These are phyloP conservation scores for Oryzias javanicus DNA, from an alignment of 2,113 vertebrate genomes.

Conservation along the genomic window DNA sequence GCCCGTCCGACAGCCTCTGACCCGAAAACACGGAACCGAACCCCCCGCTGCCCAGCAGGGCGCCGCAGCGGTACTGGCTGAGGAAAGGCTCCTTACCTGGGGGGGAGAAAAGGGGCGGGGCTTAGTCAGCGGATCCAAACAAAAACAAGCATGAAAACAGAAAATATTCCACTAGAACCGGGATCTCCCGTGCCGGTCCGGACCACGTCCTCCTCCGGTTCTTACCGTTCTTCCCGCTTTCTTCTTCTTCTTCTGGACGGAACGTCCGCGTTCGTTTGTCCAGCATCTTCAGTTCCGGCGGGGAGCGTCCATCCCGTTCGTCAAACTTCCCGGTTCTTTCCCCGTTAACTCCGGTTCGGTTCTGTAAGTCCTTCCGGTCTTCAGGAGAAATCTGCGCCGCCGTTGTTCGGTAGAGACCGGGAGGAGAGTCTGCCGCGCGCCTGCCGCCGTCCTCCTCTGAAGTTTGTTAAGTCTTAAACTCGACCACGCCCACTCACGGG, in stretches of 20 bases:
- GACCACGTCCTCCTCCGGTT: not conserved
- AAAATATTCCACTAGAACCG: too few relatives aligned
- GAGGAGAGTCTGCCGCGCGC: too few relatives aligned
- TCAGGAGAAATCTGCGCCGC: too few relatives aligned
- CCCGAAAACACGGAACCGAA: conserved; percentile 58
- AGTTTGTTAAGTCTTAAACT: not conserved
- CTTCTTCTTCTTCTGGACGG: conserved; percentile 37
- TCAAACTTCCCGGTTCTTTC: not conserved
- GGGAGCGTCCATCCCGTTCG: conserved; percentile 14
- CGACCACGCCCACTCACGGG: conserved; percentile 2
- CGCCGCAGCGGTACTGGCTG: conserved; percentile 33
- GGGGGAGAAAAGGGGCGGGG: not conserved
- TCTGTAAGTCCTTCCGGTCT: too few relatives aligned
- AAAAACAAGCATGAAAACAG: not conserved
- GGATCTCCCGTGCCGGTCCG: too few relatives aligned
- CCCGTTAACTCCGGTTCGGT: not conserved
- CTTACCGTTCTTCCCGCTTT: conserved; percentile 29
- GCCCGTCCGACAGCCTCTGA: conserved; percentile 49
- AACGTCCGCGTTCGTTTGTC: conserved; percentile 55
- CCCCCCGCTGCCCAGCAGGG: conserved; percentile 47
- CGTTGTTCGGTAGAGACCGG: too few relatives aligned
- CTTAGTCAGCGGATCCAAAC: not conserved
- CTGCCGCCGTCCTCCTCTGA: not conserved
- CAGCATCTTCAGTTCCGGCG: conserved; percentile 44
- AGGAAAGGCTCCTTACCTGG: conserved; percentile 50